A percentile compares a stretch with the other conserved stretches of the same genome.
These are phyloP conservation scores for Dryobotodes eremita DNA, from an alignment of 2,888 invertebrate genomes.

Conservation along the genomic window DNA sequence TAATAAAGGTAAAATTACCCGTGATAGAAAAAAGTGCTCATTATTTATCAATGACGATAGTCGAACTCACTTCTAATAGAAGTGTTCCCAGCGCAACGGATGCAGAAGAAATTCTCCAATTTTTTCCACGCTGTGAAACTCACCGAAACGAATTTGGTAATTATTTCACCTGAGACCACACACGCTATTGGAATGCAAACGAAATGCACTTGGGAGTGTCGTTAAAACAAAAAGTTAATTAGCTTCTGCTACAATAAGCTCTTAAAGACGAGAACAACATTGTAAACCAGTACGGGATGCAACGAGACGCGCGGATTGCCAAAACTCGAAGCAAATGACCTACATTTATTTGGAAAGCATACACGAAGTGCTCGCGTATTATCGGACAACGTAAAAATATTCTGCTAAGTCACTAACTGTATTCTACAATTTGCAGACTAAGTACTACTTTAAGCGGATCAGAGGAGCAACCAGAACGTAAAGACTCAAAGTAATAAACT, in stretches of 20 bases:
- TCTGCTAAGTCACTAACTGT: slow-evolving; percentile 25
- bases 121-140: not conserved
- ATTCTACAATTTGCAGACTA: slow-evolving; percentile 14
- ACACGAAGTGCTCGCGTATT: slow-evolving; percentile 37
- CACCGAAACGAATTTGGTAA: slow-evolving; percentile 32
- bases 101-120: slow-evolving; percentile 9
- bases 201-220: slow-evolving; percentile 39
- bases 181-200: slow-evolving; percentile 49
- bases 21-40: not conserved
- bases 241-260: slow-evolving; percentile 44
- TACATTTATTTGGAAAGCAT: slow-evolving; percentile 62
- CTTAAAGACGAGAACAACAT: slow-evolving; percentile 38
- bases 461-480: slow-evolving; percentile 2
- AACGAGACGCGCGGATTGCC: slow-evolving; percentile 57
- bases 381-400: slow-evolving; percentile 38
- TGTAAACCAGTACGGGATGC: slow-evolving; percentile 41
- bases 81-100: not conserved
- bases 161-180: slow-evolving; percentile 33
- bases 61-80: not conserved
- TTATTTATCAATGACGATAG: not conserved
- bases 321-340: slow-evolving; percentile 61
- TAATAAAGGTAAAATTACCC: slow-evolving; percentile 11
- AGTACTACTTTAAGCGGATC: slow-evolving; percentile 20
- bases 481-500: slow-evolving; percentile 31
- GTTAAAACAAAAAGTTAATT: slow-evolving; percentile 51